phyloP scores from a whole-genome alignment of 2,797 vertebrate species.

The Triplophysa yarkandensis region DNA sequence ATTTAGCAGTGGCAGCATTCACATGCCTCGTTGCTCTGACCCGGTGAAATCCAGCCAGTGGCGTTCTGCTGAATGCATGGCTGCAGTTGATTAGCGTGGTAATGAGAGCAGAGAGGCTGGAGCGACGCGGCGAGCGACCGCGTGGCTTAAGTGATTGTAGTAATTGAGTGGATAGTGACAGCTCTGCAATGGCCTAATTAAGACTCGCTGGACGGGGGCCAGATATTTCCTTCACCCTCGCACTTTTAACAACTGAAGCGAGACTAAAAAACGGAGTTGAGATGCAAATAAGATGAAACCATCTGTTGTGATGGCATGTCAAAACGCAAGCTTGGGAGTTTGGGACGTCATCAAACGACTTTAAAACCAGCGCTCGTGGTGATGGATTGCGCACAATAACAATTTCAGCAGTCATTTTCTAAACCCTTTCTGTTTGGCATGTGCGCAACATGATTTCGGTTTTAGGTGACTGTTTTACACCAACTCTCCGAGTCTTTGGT shows the following conservation, averaged over 20 bases:
- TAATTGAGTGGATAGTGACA: conserved; percentile 68
- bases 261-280: background rate
- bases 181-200: conserved; percentile 63
- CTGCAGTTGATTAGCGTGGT: conserved; percentile 33
- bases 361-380: background rate
- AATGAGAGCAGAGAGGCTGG: conserved; percentile 35
- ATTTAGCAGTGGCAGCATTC: background rate
- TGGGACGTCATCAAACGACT: background rate
- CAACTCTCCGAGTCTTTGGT: no score
- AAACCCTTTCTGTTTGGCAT: no score
- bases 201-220: conserved; percentile 53
- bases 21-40: background rate
- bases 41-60: conserved; percentile 1
- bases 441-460: no score
- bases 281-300: conserved; percentile 31
- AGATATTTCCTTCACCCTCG: conserved; percentile 2
- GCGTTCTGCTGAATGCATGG: conserved; percentile 14
- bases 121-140: conserved; percentile 55
- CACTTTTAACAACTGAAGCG: conserved; percentile 20
- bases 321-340: background rate
- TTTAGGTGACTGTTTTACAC: no score
- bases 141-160: conserved; percentile 64
- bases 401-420: background rate
- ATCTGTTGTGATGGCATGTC: conserved; percentile 41
- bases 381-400: background rate